These are phyloP conservation scores for Hydra vulgaris DNA, from an alignment of 30 jellyfish, hydroid and myxozoan species.

Conservation along the genomic window DNA sequence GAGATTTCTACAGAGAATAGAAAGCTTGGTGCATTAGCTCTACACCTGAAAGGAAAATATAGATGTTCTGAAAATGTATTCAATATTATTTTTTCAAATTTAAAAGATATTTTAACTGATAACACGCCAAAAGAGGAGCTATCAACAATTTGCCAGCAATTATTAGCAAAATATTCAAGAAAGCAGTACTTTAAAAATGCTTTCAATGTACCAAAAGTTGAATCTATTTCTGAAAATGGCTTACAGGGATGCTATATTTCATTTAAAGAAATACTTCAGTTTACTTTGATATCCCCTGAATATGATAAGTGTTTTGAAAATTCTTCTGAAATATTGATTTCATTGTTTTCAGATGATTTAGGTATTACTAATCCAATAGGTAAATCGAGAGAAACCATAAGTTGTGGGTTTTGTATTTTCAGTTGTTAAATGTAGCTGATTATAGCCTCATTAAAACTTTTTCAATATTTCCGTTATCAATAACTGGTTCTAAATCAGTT, in stretches of 20 bases:
- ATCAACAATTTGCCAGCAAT: background rate
- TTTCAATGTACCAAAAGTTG: background rate
- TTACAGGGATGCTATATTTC: background rate
- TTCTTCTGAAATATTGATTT: background rate
- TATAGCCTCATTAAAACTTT: background rate
- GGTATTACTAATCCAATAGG: background rate
- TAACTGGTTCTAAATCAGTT: background rate
- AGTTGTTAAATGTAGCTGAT: background rate
- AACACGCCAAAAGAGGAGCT: background rate
- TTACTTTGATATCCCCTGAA: background rate
- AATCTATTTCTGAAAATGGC: background rate
- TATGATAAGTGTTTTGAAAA: background rate
- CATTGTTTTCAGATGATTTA: background rate
- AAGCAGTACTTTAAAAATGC: background rate
- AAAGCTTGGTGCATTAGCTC: background rate
- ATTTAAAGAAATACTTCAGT: background rate
- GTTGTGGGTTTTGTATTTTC: background rate
- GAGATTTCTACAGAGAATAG: background rate
- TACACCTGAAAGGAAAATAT: background rate
- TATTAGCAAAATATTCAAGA: background rate
- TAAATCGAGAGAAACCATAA: background rate
- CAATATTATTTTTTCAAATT: background rate
- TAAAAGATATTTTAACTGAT: background rate
- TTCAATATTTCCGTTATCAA: background rate
- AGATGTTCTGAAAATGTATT: background rate